These are phyloP conservation scores for Trissolcus basalis DNA, from an alignment of 1,140 invertebrate genomes.

Conservation along the genomic window DNA sequence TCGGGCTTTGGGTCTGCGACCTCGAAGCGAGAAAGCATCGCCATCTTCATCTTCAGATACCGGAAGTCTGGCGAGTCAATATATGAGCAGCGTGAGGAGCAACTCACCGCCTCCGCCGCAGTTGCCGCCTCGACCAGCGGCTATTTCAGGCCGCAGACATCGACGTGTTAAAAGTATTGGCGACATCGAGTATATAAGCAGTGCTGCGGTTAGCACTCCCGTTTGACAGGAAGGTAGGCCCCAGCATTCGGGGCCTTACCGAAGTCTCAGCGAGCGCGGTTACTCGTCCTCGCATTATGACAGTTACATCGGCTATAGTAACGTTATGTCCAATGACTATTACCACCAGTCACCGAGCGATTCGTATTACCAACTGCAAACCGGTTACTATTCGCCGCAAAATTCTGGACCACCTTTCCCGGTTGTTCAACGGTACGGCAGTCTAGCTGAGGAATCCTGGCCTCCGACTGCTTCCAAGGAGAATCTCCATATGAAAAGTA, in stretches of 20 bases:
- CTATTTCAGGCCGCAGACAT: conserved; percentile 74
- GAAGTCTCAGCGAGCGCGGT: conserved; percentile 72
- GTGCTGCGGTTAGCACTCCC: conserved; percentile 72
- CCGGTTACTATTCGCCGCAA: conserved; percentile 73
- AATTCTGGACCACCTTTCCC: conserved; percentile 70
- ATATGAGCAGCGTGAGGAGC: conserved; percentile 72
- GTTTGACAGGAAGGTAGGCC: conserved; percentile 75
- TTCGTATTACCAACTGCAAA: conserved; percentile 69
- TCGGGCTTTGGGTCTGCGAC: conserved; percentile 83
- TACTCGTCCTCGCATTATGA: conserved; percentile 71
- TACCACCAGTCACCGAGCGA: conserved; percentile 62
- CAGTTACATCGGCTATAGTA: conserved; percentile 72
- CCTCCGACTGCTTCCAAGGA: conserved; percentile 61
- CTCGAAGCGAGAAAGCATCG: conserved; percentile 78
- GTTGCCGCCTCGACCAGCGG: conserved; percentile 69
- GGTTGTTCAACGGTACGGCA: conserved; percentile 72
- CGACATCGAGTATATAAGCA: conserved; percentile 80
- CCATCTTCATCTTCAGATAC: conserved; percentile 79
- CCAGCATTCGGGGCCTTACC: conserved; percentile 72
- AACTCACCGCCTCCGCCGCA: conserved; percentile 72
- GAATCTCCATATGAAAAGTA: conserved; percentile 56
- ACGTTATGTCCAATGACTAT: conserved; percentile 63
- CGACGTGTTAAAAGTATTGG: conserved; percentile 84
- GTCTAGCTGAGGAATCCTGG: conserved; percentile 72
- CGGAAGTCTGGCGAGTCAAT: conserved; percentile 76